phyloP scores from a whole-genome alignment of 2,113 vertebrate genomes.

The Psammodynastes pulverulentus region DNA sequence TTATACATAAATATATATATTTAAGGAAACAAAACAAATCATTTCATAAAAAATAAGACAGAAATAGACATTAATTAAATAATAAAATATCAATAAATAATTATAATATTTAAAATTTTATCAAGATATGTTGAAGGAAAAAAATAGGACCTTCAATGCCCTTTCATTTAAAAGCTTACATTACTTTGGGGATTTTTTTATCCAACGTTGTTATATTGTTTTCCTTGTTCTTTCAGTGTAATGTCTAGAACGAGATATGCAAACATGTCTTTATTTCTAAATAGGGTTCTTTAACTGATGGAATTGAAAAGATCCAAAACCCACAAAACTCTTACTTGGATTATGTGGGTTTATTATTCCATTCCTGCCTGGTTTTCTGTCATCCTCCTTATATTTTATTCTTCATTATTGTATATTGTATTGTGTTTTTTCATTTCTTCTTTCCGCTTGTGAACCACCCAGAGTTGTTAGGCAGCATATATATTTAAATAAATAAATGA shows the following conservation, averaged over 20 bases:
- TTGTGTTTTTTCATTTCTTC: neutral
- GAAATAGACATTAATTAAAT: neutral
- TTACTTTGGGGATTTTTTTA: neutral
- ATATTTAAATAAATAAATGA: neutral
- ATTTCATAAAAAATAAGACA: neutral
- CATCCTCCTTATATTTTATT: neutral
- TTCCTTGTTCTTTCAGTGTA: neutral
- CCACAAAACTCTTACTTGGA: neutral
- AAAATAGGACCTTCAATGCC: neutral
- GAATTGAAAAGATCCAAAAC: neutral
- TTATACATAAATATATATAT: neutral
- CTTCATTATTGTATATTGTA: neutral
- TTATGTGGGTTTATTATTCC: neutral
- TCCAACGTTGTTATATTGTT: neutral
- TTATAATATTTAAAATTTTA: neutral
- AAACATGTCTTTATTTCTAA: neutral
- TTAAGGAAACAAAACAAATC: neutral
- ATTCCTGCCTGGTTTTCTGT: neutral
- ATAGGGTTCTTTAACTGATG: neutral
- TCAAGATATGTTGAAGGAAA: neutral
- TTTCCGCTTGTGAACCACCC: neutral
- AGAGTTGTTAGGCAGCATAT: neutral
- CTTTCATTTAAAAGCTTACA: neutral
- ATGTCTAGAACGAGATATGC: neutral
- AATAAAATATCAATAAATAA: neutral